A percentile compares a stretch with the other conserved stretches of the same genome.
phyloP scores from a whole-genome alignment of 1,140 invertebrate genomes.

The Bradynema listronoti region DNA sequence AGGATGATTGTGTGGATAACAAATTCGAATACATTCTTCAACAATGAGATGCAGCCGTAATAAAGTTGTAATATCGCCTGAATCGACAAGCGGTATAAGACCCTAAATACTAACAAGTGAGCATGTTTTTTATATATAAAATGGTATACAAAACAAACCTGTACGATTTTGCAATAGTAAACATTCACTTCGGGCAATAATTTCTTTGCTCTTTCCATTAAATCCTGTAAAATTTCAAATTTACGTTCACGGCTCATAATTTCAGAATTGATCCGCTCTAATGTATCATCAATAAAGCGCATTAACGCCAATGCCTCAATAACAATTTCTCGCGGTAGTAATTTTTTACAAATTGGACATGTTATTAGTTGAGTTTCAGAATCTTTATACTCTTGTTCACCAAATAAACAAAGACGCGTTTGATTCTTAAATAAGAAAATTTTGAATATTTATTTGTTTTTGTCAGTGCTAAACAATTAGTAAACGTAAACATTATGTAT shows the following conservation, averaged over 20 bases:
- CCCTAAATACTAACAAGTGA: conserved; percentile 31
- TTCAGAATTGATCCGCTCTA: conserved; percentile 26
- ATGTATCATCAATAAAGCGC: conserved; percentile 38
- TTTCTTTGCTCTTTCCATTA: conserved; percentile 5
- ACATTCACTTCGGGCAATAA: conserved; percentile 25
- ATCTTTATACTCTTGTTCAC: conserved; percentile 25
- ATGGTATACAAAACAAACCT: conserved; percentile 26
- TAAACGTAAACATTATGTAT: no score
- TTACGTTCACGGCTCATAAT: conserved; percentile 8
- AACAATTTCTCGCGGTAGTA: conserved; percentile 12
- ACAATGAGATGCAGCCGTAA: conserved; percentile 30
- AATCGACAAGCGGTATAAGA: conserved; percentile 33
- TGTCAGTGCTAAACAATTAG: no score
- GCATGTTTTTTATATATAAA: conserved; percentile 16
- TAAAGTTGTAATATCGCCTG: conserved; percentile 22
- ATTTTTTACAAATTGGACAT: conserved; percentile 28
- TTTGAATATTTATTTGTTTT: no score
- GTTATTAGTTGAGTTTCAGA: conserved; percentile 25
- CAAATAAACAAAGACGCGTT: conserved; percentile 22
- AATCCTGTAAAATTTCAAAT: conserved; percentile 12
- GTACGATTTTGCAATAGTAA: conserved; percentile 40
- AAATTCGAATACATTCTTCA: conserved; percentile 43
- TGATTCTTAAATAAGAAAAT: conserved; percentile 13
- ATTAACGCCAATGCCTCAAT: conserved; percentile 39
- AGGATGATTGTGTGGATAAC: conserved; percentile 49